Evolutionary conservation across 1,140 invertebrate species (phyloP).

Genomic region (Trichonephila clavata): DNA sequence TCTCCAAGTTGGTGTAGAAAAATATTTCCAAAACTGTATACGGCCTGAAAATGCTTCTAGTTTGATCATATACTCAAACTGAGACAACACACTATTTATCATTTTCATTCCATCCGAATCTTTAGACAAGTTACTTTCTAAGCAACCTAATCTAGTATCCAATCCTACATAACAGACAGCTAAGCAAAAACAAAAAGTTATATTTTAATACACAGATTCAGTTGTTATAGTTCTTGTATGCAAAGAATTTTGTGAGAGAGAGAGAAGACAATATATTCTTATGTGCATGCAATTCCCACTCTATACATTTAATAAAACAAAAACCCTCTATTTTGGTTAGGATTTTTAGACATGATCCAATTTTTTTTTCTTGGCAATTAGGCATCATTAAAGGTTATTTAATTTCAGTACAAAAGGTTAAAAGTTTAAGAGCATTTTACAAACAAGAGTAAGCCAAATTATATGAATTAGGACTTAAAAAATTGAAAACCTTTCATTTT

Average conservation of each 20-base stretch:
- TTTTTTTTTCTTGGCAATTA: too few relatives aligned
- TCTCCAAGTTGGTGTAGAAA: slow-evolving; percentile 85
- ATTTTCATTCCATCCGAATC: slow-evolving; percentile 86
- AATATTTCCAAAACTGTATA: slow-evolving; percentile 86
- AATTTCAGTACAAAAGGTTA: too few relatives aligned
- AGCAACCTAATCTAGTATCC: slow-evolving; percentile 79
- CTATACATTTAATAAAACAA: neutral
- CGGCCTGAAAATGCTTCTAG: slow-evolving; percentile 90
- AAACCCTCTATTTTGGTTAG: too few relatives aligned
- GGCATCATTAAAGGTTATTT: too few relatives aligned
- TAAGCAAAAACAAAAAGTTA: slow-evolving; percentile 50
- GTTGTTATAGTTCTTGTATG: neutral
- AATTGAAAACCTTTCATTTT: too few relatives aligned
- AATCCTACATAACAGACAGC: slow-evolving; percentile 79
- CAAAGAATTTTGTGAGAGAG: too few relatives aligned
- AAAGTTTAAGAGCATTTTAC: too few relatives aligned
- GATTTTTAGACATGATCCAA: too few relatives aligned
- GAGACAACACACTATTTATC: slow-evolving; percentile 87
- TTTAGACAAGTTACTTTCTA: slow-evolving; percentile 76
- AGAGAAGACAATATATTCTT: too few relatives aligned
- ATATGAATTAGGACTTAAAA: too few relatives aligned
- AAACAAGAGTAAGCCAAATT: too few relatives aligned
- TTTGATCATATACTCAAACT: slow-evolving; percentile 87
- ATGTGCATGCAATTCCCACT: too few relatives aligned
- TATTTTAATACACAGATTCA: neutral